Evolutionary conservation across 2,888 invertebrate genomes (phyloP).

Genomic region (Orchesellides sinensis): DNA sequence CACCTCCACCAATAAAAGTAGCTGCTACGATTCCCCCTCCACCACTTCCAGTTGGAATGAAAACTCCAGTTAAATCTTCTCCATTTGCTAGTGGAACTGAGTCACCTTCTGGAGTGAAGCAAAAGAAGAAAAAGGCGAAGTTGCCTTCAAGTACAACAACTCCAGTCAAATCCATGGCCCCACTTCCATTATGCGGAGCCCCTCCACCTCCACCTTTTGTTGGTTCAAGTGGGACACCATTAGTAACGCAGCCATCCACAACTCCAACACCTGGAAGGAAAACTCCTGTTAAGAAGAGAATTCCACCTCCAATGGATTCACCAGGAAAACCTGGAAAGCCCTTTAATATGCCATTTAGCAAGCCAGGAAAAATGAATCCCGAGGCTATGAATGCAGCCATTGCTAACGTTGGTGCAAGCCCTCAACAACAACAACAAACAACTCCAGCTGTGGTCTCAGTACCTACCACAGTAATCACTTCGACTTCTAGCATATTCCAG

Average conservation of each 20-base stretch:
- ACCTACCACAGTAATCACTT: slow-evolving; percentile 51
- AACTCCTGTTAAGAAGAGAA: slow-evolving; percentile 58
- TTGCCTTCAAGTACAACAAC: neutral
- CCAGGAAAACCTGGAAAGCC: slow-evolving; percentile 35
- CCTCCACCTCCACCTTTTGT: slow-evolving; percentile 53
- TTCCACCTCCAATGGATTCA: slow-evolving; percentile 57
- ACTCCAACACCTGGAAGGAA: slow-evolving; percentile 55
- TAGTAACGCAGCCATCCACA: neutral
- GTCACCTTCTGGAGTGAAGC: slow-evolving; percentile 9
- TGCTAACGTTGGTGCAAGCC: slow-evolving; percentile 45
- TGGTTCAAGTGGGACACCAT: neutral
- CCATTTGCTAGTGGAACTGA: neutral
- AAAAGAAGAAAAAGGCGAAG: slow-evolving; percentile 45
- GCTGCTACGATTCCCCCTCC: slow-evolving; percentile 25
- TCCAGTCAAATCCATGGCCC: slow-evolving; percentile 42
- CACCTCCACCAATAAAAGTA: slow-evolving; percentile 22
- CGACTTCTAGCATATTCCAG: slow-evolving; percentile 28
- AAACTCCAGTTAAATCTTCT: neutral
- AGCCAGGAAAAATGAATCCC: slow-evolving; percentile 54
- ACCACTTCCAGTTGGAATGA: slow-evolving; percentile 16
- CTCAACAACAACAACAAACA: no score
- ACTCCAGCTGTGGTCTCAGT: slow-evolving; percentile 5
- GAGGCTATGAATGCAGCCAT: slow-evolving; percentile 61
- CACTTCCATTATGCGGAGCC: slow-evolving; percentile 45
- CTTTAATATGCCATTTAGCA: neutral